phyloP scores from a whole-genome alignment of 2,888 invertebrate species.

The Oscheius myriophilus region DNA sequence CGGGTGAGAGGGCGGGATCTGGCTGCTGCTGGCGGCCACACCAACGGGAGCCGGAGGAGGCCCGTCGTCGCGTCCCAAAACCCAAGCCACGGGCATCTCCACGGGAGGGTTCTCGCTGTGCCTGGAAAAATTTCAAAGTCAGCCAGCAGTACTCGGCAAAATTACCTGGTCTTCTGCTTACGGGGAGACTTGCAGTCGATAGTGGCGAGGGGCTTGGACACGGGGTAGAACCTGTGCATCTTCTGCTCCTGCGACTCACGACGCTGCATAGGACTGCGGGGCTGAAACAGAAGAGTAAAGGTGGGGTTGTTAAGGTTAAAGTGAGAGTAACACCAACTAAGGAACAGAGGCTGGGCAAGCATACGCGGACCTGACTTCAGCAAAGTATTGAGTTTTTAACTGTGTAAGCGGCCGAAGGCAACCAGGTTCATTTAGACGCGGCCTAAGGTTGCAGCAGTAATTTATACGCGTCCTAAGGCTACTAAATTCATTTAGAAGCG shows the following conservation, averaged over 20 bases:
- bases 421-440: too few relatives aligned
- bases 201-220: conserved; percentile 80
- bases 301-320: conserved; percentile 4
- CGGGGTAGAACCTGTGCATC: conserved; percentile 88
- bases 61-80: conserved; percentile 78
- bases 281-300: conserved; percentile 53
- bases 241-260: conserved; percentile 65
- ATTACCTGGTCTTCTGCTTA: conserved; percentile 82
- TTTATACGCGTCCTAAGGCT: too few relatives aligned
- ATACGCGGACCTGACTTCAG: neutral
- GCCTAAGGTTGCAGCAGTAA: too few relatives aligned
- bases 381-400: conserved; percentile 12
- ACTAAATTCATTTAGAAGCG: too few relatives aligned
- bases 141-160: neutral
- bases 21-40: conserved; percentile 49
- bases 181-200: conserved; percentile 76
- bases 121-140: conserved; percentile 22
- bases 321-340: conserved; percentile 10
- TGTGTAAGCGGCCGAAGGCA: too few relatives aligned
- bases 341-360: neutral
- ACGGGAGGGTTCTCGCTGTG: conserved; percentile 81
- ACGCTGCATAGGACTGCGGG: conserved; percentile 67
- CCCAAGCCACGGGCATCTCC: conserved; percentile 96
- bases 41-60: conserved; percentile 47
- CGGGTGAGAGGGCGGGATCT: conserved; percentile 78